Conservation (phyloP, 2,888 invertebrate species). For the Mimas tiliae region DNA sequence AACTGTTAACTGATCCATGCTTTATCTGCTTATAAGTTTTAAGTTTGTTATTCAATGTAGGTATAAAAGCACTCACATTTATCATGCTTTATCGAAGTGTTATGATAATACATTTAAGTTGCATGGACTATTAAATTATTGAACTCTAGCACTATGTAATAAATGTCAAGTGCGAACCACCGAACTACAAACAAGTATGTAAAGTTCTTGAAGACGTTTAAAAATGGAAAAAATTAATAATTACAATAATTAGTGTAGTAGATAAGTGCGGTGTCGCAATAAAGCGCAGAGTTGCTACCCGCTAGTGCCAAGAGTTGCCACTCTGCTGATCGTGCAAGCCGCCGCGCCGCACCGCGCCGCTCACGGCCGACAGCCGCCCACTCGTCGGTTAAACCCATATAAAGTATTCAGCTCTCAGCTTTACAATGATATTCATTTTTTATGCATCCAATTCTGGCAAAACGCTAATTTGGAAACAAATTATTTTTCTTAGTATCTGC, state of each 20-base stretch:
- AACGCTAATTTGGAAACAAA: constrained; percentile 70
- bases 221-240: constrained; percentile 45
- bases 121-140: no score
- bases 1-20: not conserved
- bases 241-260: constrained; percentile 31
- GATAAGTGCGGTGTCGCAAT: constrained; percentile 71
- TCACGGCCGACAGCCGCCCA: constrained; percentile 82
- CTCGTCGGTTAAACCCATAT: constrained; percentile 80
- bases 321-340: constrained; percentile 71
- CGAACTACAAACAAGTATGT: not conserved
- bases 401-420: constrained; percentile 71
- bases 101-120: no score
- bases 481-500: constrained; percentile 30
- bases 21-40: not conserved
- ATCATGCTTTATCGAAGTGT: no score
- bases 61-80: no score
- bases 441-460: constrained; percentile 66
- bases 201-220: not conserved
- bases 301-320: constrained; percentile 43
- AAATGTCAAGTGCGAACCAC: not conserved
- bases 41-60: no score
- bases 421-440: constrained; percentile 77
- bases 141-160: not conserved
- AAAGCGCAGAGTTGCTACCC: constrained; percentile 44
- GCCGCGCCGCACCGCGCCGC: constrained; percentile 43